Conservation (phyloP, 2,888 invertebrate species). For the Andrena marginata region DNA sequence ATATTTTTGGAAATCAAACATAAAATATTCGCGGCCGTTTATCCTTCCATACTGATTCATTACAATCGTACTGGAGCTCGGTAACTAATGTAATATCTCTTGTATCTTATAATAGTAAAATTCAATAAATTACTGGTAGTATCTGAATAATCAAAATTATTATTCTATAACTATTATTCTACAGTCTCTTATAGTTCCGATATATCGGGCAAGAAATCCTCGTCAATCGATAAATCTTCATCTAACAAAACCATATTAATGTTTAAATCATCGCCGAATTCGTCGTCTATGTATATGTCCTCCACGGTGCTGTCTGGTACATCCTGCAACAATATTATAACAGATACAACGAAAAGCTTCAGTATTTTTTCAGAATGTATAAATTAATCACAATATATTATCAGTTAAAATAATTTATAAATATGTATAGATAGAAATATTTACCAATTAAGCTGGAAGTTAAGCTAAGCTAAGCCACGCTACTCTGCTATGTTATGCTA, state of each 20-base stretch:
- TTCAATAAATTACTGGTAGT: slow-evolving; percentile 61
- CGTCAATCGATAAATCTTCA: slow-evolving; percentile 68
- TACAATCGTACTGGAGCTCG: slow-evolving; percentile 49
- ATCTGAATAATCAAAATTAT: slow-evolving; percentile 27
- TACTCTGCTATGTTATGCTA: no score
- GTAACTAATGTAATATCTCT: slow-evolving; percentile 40
- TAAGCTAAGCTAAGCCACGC: no score
- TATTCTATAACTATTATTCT: slow-evolving; percentile 20
- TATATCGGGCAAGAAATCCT: slow-evolving; percentile 73
- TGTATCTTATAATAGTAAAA: slow-evolving; percentile 47
- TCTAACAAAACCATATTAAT: slow-evolving; percentile 78
- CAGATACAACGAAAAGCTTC: background rate
- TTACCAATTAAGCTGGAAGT: no score
- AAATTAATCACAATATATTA: background rate
- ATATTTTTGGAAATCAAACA: slow-evolving; percentile 49
- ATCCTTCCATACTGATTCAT: slow-evolving; percentile 21
- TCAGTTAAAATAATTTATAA: no score
- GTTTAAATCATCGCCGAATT: slow-evolving; percentile 77
- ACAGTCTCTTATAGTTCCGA: slow-evolving; percentile 55
- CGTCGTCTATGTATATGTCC: slow-evolving; percentile 81
- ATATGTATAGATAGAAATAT: no score
- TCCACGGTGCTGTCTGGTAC: slow-evolving; percentile 72
- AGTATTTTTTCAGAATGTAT: background rate
- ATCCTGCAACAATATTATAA: slow-evolving; percentile 64
- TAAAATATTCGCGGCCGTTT: slow-evolving; percentile 30